A percentile compares a stretch with the other conserved stretches of the same genome.
phyloP scores from a whole-genome alignment of 2,888 invertebrate species.

The Harmothoe impar region DNA sequence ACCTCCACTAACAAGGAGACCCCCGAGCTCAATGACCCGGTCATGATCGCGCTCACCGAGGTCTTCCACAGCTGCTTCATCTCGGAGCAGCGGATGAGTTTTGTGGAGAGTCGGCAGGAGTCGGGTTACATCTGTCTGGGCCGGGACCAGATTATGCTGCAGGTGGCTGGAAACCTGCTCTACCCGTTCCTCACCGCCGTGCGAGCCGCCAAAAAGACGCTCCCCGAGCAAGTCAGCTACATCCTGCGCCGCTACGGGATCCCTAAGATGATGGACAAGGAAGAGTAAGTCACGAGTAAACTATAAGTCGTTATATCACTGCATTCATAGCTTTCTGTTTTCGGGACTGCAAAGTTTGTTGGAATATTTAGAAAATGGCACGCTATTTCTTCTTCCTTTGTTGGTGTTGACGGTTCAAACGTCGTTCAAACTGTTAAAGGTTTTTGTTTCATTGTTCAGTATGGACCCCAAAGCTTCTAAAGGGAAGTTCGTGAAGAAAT shows the following conservation, averaged over 20 bases:
- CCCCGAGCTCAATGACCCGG: constrained; percentile 74
- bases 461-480: constrained; percentile 54
- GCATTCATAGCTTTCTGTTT: constrained; percentile 23
- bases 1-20: constrained; percentile 67
- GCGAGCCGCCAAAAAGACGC: constrained; percentile 77
- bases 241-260: constrained; percentile 80
- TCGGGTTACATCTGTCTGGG: constrained; percentile 81
- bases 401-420: constrained; percentile 26
- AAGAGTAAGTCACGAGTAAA: constrained; percentile 72
- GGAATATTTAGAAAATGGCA: not conserved
- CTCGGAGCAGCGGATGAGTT: constrained; percentile 77
- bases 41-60: constrained; percentile 80
- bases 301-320: not conserved
- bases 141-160: constrained; percentile 80
- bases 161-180: constrained; percentile 79
- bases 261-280: constrained; percentile 77
- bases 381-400: constrained; percentile 15
- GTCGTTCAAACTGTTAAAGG: constrained; percentile 19
- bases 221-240: constrained; percentile 78
- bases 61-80: constrained; percentile 83
- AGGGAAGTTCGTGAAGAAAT: constrained; percentile 72
- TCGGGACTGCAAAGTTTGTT: not conserved
- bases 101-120: constrained; percentile 73
- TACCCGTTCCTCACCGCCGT: constrained; percentile 78
- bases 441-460: constrained; percentile 50